Base-by-base conservation (phyloP, 2,797 vertebrate species). In the Anableps anableps region DNA sequence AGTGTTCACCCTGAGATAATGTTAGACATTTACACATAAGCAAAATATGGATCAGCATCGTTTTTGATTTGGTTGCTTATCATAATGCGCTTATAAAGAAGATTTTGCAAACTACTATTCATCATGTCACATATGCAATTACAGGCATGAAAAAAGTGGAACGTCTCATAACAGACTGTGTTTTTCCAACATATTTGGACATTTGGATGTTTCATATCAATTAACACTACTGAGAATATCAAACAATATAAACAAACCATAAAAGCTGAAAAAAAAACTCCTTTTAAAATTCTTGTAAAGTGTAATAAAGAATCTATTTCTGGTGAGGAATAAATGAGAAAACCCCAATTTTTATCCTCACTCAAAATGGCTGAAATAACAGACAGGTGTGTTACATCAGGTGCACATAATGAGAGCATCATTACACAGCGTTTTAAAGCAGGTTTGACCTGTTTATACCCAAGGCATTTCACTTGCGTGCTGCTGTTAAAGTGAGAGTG, bases 1-100 rank as follows among this genome's bases (percentile, higher is more conserved):
- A 88, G 79, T 71, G 64, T 9, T 70, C 83, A 73, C 85, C n/a
- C 82, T 83, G 55, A 77, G 79, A 88, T 91, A 36, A 84, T 34
- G 79, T 38, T 31, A 38, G 80, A 89, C 76, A 76, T 76, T 85
- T 90, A 78, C 36, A 83, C 80, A 82, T 86, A 81, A 86, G 47
- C 41, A 62, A 53, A 34, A 38, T 81, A 79, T 85, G 73, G 74
- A 68, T 26, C 66, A 26, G 4, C 36, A n/a, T 19, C 58, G 31
- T 17, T 2, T 45, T 71, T 71, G 11, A 45, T 71, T n/a, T 17
- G 26, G 41, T 84, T 55, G 72, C 82, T 88, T 31, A 85, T 88
- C 71, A 89, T 79, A 83, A 66, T 31, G 38, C 55, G 53, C 66
- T 88, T 83, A 82, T 7, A 68, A 8, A 17, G 71, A 10, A 58